Evolutionary conservation across 2,113 vertebrate genomes (phyloP), one percentile per base, ranked within the genome.

Genomic region (Poecile atricapillus): DNA sequence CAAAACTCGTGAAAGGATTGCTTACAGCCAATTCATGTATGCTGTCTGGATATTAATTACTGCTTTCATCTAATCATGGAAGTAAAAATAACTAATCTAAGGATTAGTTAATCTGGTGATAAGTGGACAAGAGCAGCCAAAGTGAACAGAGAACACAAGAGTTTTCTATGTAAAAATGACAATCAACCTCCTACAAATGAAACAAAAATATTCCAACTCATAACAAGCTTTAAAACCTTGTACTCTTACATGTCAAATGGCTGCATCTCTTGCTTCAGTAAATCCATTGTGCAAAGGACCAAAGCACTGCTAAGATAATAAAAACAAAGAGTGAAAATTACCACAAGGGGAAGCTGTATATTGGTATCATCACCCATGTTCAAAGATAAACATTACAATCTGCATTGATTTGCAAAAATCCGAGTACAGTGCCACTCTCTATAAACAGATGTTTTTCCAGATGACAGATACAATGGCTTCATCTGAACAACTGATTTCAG

Each of bases 11-110:
- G 3, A 53, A 64, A 77, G 14, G 8, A 52, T 41, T 58, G 25
- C 28, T n/a, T 30, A 19, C 3, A 71, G 27, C 4, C 0, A 1
- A 31, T 71, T 56, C 33, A 28, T 2, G 0, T 23, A 18, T 73
- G 15, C 21, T 59, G 7, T 8, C 50, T 76, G 22, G 25, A 16
- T 53, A 8, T n/a, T 46, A 55, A 64, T 39, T 85, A 37, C 9
- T 60, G 17, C 8, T 82, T 27, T n/a, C 17, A 33, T 52, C 30
- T 64, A 71, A 58, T 53, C 59, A 47, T 17, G 41, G 18, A 56
- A 56, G 10, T 15, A 55, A 77, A 77, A 89, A 58, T n/a, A 1
- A 12, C 8, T n/a, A 77, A 25, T 56, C 30, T 7, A 39, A 39
- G 39, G 39, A 39, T 39, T 39, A 39, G 39, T 35, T 39, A 13